Evolutionary conservation across 2,113 vertebrate species (phyloP).

Genomic region (Sinocyclocheilus rhinocerous): DNA sequence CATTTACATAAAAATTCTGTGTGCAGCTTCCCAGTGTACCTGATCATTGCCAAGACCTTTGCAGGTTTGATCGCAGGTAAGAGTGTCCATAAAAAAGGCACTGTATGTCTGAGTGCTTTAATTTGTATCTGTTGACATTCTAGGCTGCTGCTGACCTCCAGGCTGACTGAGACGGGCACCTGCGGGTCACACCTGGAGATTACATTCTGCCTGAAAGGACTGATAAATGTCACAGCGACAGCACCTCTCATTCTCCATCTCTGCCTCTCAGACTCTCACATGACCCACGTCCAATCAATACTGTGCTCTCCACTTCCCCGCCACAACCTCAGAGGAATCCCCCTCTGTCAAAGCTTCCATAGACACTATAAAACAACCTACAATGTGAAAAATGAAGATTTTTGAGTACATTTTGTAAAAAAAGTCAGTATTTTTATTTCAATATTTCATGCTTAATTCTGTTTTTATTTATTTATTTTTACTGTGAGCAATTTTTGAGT

Average conservation of each 20-base stretch:
- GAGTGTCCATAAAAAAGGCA: neutral
- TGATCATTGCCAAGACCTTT: neutral
- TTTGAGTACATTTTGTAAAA: too few relatives aligned
- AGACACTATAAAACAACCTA: neutral
- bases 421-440: too few relatives aligned
- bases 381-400: neutral
- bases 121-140: neutral
- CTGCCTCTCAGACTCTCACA: too few relatives aligned
- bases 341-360: neutral
- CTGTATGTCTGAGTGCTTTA: neutral
- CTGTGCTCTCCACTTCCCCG: neutral
- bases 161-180: neutral
- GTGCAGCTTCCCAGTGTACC: neutral
- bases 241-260: neutral
- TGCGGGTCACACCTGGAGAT: neutral
- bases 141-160: neutral
- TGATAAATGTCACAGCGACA: neutral
- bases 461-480: too few relatives aligned
- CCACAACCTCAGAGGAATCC: neutral
- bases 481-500: too few relatives aligned
- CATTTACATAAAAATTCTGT: neutral
- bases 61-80: neutral
- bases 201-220: neutral
- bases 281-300: neutral
- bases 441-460: too few relatives aligned